Conservation (phyloP, 1,140 invertebrate genomes). For the Penaeus japonicus region DNA sequence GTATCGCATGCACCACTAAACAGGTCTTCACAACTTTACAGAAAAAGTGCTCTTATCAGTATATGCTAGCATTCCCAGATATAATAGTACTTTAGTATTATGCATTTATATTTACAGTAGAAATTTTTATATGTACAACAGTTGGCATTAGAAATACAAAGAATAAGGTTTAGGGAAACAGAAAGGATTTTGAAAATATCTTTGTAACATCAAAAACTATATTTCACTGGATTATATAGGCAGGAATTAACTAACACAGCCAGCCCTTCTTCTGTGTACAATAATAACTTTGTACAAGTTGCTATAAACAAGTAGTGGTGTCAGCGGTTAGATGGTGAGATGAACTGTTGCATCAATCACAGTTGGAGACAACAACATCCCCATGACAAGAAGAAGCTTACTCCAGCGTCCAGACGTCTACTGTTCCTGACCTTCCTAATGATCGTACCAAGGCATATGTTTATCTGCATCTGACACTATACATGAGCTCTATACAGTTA, state of each 20-base stretch:
- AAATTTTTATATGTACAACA: constrained; percentile 38
- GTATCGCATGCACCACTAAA: constrained; percentile 50
- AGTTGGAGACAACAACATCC: constrained; percentile 29
- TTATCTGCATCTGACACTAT: constrained; percentile 27
- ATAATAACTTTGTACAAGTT: constrained; percentile 41
- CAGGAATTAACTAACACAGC: neutral
- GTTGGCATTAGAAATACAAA: constrained; percentile 45
- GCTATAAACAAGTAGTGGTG: constrained; percentile 40
- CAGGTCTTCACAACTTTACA: constrained; percentile 44
- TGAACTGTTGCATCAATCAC: constrained; percentile 53
- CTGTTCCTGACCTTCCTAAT: constrained; percentile 32
- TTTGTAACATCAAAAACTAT: constrained; percentile 52
- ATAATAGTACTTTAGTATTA: constrained; percentile 36
- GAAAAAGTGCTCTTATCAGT: constrained; percentile 46
- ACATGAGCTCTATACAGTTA: constrained; percentile 29
- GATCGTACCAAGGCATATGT: constrained; percentile 29
- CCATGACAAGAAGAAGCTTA: constrained; percentile 49
- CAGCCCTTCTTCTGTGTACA: constrained; percentile 13
- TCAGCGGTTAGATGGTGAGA: constrained; percentile 41
- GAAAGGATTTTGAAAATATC: constrained; percentile 54
- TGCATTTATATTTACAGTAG: constrained; percentile 47
- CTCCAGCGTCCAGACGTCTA: constrained; percentile 20
- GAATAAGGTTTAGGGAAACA: constrained; percentile 47
- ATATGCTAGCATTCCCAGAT: constrained; percentile 52
- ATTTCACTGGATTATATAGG: neutral